phyloP scores from a whole-genome alignment of 2,113 vertebrate genomes.

The Quiscalus mexicanus region DNA sequence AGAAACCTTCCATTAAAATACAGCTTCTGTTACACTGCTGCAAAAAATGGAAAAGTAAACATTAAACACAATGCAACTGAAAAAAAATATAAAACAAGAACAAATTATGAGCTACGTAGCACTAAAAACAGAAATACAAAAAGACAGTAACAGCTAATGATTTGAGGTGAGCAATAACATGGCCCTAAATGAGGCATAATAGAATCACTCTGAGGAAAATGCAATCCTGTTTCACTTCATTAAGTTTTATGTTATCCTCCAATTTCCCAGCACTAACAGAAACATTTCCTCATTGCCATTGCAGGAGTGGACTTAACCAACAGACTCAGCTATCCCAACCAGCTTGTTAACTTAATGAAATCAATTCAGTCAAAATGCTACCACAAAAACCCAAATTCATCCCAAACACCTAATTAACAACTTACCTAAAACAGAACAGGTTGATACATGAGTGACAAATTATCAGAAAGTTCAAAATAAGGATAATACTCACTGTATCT shows the following conservation, averaged over 20 bases:
- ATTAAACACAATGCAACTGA: background rate
- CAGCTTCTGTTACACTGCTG: background rate
- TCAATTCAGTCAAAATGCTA: background rate
- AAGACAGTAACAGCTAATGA: background rate
- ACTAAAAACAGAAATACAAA: background rate
- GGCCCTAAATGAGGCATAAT: background rate
- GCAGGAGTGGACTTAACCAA: background rate
- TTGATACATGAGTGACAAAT: background rate
- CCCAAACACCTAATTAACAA: background rate
- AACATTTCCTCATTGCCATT: background rate
- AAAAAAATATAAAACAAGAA: background rate
- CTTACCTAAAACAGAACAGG: background rate
- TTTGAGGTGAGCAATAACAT: background rate
- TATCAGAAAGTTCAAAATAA: background rate
- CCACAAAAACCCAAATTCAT: background rate
- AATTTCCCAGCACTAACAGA: background rate
- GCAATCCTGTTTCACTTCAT: background rate
- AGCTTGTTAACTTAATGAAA: background rate
- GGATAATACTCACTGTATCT: background rate
- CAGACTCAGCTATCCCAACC: background rate
- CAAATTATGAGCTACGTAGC: background rate
- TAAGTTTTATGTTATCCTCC: conserved; percentile 3
- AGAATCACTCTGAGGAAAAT: background rate
- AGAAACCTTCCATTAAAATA: background rate
- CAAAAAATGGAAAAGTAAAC: background rate